A percentile compares a stretch with the other conserved stretches of the same genome.
Conservation (phyloP, 30 jellyfish, hydroid and myxozoan genomes). For the Mastigias papua region DNA sequence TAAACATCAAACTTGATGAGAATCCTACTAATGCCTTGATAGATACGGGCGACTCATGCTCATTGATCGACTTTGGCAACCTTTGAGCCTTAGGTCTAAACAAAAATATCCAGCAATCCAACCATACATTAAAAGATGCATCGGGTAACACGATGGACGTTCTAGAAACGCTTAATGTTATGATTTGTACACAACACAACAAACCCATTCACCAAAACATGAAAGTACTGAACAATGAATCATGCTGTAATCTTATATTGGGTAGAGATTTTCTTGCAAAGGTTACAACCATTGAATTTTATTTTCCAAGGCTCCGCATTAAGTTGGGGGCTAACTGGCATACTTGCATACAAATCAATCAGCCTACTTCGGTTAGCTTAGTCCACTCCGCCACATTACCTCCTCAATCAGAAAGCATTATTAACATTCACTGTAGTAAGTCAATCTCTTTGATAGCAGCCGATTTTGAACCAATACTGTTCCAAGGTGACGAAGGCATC, state of each 20-base stretch:
- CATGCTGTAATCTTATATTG: not conserved
- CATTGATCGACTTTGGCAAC: not conserved
- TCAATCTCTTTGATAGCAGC: slow-evolving; percentile 22
- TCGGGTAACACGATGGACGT: not conserved
- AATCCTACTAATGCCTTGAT: not conserved
- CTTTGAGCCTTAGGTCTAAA: not conserved
- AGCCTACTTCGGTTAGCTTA: not conserved
- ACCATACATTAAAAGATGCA: not conserved
- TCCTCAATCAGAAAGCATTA: not conserved
- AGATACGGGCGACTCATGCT: not conserved
- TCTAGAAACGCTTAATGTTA: not conserved
- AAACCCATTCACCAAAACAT: not conserved
- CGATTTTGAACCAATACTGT: slow-evolving; percentile 11
- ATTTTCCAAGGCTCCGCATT: not conserved
- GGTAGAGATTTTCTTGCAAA: not conserved
- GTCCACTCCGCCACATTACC: not conserved
- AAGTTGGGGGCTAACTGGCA: not conserved
- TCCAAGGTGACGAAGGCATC: not conserved
- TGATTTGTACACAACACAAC: not conserved
- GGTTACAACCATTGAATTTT: not conserved
- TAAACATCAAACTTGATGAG: not conserved
- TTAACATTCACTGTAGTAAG: slow-evolving; percentile 11
- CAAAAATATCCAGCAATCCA: not conserved
- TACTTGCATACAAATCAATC: not conserved
- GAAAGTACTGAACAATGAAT: not conserved